A percentile compares a stretch with the other conserved stretches of the same genome.
Evolutionary conservation across 1,140 invertebrate species (phyloP).

Genomic region (Caerostris extrusa): DNA sequence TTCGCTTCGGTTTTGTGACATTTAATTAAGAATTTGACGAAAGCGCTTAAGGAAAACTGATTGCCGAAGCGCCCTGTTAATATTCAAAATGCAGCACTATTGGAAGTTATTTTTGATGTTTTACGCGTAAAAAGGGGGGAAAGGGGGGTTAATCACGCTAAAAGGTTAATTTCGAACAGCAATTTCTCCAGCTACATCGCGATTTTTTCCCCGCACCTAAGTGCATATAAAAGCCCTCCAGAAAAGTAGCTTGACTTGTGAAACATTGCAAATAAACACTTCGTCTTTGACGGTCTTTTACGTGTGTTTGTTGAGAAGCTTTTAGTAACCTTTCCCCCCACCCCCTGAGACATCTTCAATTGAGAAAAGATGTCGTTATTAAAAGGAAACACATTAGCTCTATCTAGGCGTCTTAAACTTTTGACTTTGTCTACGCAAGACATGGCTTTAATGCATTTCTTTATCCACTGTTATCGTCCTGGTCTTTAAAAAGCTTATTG

Average conservation of each 20-base stretch:
- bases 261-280: conserved; percentile 17
- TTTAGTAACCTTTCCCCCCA: conserved; percentile 20
- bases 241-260: neutral
- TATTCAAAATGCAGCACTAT: conserved; percentile 57
- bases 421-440: conserved; percentile 37
- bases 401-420: conserved; percentile 60
- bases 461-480: conserved; percentile 46
- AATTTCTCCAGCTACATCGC: neutral
- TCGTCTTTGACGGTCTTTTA: conserved; percentile 24
- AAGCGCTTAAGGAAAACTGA: neutral
- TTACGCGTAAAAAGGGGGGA: neutral
- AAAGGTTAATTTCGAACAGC: conserved; percentile 60
- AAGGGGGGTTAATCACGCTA: conserved; percentile 44
- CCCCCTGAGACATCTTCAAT: conserved; percentile 51
- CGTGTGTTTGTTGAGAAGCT: conserved; percentile 48
- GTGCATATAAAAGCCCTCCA: conserved; percentile 27
- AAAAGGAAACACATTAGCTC: conserved; percentile 73
- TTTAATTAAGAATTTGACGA: conserved; percentile 32
- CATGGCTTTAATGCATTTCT: conserved; percentile 67
- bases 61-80: neutral
- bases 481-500: conserved; percentile 67
- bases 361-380: conserved; percentile 71
- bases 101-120: conserved; percentile 36
- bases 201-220: neutral
- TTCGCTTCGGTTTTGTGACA: conserved; percentile 24